These are phyloP conservation scores for Oreotragus oreotragus DNA, from an alignment of 2,113 vertebrate genomes.

Conservation along the genomic window DNA sequence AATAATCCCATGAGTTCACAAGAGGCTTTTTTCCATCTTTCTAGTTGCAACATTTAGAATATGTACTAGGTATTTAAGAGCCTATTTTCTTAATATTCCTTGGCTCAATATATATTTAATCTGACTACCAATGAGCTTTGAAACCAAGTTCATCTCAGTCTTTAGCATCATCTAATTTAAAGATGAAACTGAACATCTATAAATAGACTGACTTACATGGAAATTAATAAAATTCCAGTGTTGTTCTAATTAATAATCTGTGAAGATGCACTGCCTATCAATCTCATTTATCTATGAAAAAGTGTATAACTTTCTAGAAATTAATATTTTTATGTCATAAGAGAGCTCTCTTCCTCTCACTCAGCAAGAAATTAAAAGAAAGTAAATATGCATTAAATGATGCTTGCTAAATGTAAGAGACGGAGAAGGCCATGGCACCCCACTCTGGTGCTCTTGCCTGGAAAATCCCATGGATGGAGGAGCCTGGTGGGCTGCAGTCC, in stretches of 20 bases:
- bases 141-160: slow-evolving; percentile 9
- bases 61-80: background rate
- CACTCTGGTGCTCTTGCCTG: no score
- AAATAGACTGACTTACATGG: background rate
- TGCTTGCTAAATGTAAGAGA: background rate
- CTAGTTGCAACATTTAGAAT: background rate
- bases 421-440: no score
- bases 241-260: background rate
- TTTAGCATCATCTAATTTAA: background rate
- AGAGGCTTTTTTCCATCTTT: background rate
- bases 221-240: background rate
- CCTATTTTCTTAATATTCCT: background rate
- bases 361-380: background rate
- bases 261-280: background rate
- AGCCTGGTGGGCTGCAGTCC: no score
- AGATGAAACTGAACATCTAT: background rate
- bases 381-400: background rate
- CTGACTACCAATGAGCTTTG: background rate
- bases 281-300: background rate
- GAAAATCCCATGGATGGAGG: no score
- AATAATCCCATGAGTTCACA: background rate
- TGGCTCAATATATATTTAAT: background rate
- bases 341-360: background rate
- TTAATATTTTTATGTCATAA: background rate
- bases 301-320: background rate